Percentiles rank a stretch among this genome's conserved stretches.
Conservation (phyloP, 2,113 vertebrate species). For the Hippocampus abdominalis region DNA sequence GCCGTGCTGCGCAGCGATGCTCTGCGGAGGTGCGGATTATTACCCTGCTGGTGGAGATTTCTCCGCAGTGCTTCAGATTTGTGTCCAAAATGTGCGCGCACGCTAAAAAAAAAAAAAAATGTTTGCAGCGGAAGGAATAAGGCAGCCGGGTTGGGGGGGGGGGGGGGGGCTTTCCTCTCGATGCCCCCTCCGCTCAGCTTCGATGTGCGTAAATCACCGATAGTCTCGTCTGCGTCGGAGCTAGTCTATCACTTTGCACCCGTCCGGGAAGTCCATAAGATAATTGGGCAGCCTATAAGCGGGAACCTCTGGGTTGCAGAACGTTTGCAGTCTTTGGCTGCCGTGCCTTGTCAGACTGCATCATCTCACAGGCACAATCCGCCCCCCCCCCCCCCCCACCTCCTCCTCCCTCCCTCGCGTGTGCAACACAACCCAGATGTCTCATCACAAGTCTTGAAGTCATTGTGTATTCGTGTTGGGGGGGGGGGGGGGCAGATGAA, state of each 20-base stretch:
- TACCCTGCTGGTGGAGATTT: constrained; percentile 8
- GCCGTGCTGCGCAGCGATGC: constrained; percentile 30
- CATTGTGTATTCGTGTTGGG: constrained; percentile 28
- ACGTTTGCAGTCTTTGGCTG: background rate
- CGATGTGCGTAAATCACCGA: constrained; percentile 64
- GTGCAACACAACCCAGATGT: constrained; percentile 41
- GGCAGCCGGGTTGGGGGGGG: too few relatives aligned
- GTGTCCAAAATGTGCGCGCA: background rate
- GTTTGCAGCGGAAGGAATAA: background rate
- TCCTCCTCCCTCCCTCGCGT: constrained; percentile 6
- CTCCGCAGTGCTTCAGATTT: background rate
- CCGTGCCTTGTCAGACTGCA: constrained; percentile 27
- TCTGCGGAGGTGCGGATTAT: constrained; percentile 9
- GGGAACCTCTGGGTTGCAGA: background rate
- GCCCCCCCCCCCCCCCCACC: constrained; percentile 4
- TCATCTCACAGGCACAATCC: constrained; percentile 16
- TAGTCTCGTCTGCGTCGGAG: constrained; percentile 48
- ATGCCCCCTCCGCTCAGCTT: background rate
- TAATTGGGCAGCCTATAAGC: constrained; percentile 21
- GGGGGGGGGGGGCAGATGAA: constrained; percentile 42
- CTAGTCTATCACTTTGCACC: constrained; percentile 53
- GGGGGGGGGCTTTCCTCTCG: background rate
- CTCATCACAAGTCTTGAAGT: constrained; percentile 36
- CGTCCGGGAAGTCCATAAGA: constrained; percentile 40
- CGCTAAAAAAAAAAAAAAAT: background rate